phyloP scores from a whole-genome alignment of 2,113 vertebrate species.

The Arenaria interpres region DNA sequence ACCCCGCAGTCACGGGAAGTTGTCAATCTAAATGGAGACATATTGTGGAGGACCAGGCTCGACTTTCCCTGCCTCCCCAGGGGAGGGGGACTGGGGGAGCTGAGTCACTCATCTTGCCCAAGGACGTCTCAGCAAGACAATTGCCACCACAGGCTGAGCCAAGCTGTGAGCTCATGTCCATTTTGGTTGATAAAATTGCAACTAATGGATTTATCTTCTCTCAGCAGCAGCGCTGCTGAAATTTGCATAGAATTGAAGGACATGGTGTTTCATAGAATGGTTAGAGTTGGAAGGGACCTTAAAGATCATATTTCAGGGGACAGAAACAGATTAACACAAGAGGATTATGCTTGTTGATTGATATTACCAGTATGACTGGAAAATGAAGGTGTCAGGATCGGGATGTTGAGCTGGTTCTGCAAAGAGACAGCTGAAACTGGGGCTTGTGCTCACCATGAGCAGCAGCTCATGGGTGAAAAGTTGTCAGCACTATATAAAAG shows the following conservation, averaged over 20 bases:
- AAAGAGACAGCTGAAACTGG: neutral
- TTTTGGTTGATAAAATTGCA: neutral
- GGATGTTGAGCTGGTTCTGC: neutral
- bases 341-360: conserved; percentile 18
- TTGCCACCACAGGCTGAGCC: neutral
- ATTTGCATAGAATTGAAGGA: neutral
- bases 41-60: neutral
- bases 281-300: neutral
- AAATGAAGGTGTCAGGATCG: neutral
- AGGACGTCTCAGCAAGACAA: neutral
- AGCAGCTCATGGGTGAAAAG: neutral
- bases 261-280: neutral
- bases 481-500: neutral
- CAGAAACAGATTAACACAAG: neutral
- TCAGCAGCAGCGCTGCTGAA: fast-evolving
- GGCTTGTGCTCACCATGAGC: neutral
- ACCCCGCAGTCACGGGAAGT: neutral
- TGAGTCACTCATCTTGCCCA: neutral
- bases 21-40: conserved; percentile 38
- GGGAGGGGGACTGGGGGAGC: neutral
- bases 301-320: neutral
- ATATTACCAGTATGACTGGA: neutral
- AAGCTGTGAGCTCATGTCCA: neutral
- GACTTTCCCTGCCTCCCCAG: neutral
- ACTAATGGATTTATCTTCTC: neutral